phyloP scores from a whole-genome alignment of 2,113 vertebrate species.

The Castor canadensis region DNA sequence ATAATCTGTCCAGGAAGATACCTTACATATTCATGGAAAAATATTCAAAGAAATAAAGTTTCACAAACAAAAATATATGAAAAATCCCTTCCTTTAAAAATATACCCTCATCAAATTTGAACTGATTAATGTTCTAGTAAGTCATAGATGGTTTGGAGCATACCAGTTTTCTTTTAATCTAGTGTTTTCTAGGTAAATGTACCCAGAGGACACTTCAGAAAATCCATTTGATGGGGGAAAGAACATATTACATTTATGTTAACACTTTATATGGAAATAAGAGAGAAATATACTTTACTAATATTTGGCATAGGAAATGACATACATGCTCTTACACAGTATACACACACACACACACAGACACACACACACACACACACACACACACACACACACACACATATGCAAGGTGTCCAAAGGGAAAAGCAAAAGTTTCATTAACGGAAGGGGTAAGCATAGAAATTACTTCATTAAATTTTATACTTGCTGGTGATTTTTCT shows the following conservation, averaged over 20 bases:
- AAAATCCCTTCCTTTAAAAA: not conserved
- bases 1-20: not conserved
- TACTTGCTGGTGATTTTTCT: not conserved
- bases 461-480: not conserved
- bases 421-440: not conserved
- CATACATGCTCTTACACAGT: rapidly evolving
- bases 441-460: not conserved
- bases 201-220: not conserved
- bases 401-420: not conserved
- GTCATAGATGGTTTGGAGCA: not conserved
- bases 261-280: constrained; percentile 2
- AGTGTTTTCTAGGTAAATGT: not conserved
- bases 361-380: no score
- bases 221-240: not conserved
- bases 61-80: not conserved
- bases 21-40: not conserved
- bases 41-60: not conserved
- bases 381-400: no score
- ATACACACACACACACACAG: no score
- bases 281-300: not conserved
- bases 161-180: not conserved
- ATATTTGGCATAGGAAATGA: not conserved
- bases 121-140: not conserved
- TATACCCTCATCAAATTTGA: not conserved
- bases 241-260: not conserved